Base-by-base conservation (phyloP, 2,113 vertebrate genomes). In the Megaleporinus macrocephalus region DNA sequence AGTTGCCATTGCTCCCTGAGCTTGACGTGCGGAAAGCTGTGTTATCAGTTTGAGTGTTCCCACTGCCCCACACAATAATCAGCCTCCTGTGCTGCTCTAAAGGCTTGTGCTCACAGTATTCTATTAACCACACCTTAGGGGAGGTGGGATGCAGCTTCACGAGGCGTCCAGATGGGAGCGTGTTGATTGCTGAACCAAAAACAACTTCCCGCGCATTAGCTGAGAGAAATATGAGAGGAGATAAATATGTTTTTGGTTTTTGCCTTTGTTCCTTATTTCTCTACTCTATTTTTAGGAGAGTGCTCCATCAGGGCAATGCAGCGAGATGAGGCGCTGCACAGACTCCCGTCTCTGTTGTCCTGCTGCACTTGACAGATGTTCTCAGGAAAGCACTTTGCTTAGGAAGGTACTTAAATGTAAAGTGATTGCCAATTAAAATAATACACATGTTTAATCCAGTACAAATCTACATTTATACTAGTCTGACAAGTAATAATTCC, bases 321-420 rank as follows among this genome's bases (percentile, higher is more conserved):
- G 27, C 44, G 20, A 66, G 27, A 71, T 73, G 18, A 10, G 47
- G 20, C 13, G 7, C 11, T 30, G 47, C 65, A 36, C 66, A 16
- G 63, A 68, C 18, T 68, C 65, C 30, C 2, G 29, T 68, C 51
- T 73, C 81, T 1, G 41, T 44, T 9, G 10, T 44, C 41, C 49
- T n/a, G n/a, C 18, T 66, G 41, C 84, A 53, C 85, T 53, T 86
- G 83, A 87, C 80, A 84, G 86, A 86, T 78, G 41, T 84, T 88
- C 78, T 65, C 22, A 20, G 15, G 20, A 9, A 65, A 53, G 62
- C 20, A 20, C 57, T 26, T 13, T 57, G n/a, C 53, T 2, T 57
- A 5, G 53, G 20, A 13, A 57, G 53, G 22, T 57, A 13, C 53
- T 57, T 20, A 7, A n/a, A n/a, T 57, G n/a, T 61, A 24, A n/a